These are phyloP conservation scores for Melanostoma scalare DNA, from an alignment of 2,888 invertebrate species.

Conservation along the genomic window DNA sequence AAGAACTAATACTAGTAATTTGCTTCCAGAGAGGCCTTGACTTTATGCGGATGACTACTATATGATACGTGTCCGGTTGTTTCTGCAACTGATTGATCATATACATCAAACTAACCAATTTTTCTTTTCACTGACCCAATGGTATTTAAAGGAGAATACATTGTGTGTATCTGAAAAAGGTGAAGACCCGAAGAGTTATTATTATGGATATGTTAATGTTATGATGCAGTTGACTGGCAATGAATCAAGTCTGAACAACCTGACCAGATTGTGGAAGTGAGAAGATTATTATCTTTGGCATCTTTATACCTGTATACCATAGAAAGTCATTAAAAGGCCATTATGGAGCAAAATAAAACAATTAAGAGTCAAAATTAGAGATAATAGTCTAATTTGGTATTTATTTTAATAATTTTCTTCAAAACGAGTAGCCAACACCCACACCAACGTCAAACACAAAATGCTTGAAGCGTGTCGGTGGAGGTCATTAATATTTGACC, in stretches of 20 bases:
- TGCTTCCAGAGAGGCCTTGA: conserved; percentile 46
- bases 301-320: neutral
- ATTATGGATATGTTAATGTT: conserved; percentile 5
- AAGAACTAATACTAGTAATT: conserved; percentile 37
- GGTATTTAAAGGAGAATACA: conserved; percentile 29
- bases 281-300: neutral
- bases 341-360: conserved; percentile 9
- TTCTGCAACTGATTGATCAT: conserved; percentile 35
- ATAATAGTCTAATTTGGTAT: conserved; percentile 34
- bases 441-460: neutral
- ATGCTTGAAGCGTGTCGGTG: neutral
- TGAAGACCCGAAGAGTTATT: conserved; percentile 1
- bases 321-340: conserved; percentile 23
- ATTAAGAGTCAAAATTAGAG: conserved; percentile 18
- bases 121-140: conserved; percentile 20
- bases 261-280: neutral
- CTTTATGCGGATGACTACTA: conserved; percentile 32
- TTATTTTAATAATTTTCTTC: conserved; percentile 11
- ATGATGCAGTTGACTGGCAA: neutral
- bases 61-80: conserved; percentile 51
- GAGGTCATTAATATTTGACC: no score
- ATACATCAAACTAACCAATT: conserved; percentile 4
- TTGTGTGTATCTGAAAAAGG: neutral
- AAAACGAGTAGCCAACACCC: conserved; percentile 21
- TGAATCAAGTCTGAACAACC: neutral